Evolutionary conservation across 1,140 invertebrate species (phyloP).

Genomic region (Trichonephila inaurata): DNA sequence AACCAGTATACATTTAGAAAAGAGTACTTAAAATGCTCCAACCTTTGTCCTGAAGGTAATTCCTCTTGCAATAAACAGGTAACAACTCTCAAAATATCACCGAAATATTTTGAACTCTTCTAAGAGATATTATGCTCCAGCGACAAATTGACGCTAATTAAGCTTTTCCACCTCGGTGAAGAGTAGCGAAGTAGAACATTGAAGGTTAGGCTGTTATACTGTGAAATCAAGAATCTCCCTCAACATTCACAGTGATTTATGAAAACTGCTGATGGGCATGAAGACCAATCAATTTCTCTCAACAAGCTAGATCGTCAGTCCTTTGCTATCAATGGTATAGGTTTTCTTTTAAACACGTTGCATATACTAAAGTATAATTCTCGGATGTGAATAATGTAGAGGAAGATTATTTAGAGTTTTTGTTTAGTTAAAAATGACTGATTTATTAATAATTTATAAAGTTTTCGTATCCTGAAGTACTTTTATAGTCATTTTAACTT

Average conservation of each 20-base stretch:
- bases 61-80: slow-evolving; percentile 8
- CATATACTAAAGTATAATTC: no score
- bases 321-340: slow-evolving; percentile 12
- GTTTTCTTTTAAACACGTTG: not conserved
- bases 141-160: slow-evolving; percentile 35
- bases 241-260: slow-evolving; percentile 36
- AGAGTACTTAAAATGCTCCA: not conserved
- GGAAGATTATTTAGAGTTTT: no score
- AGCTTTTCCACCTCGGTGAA: not conserved
- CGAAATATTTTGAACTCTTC: not conserved
- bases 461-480: no score
- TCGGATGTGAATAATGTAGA: no score
- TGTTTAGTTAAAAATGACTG: no score
- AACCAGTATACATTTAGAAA: no score
- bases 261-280: slow-evolving; percentile 9
- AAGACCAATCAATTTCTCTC: slow-evolving; percentile 31
- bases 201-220: not conserved
- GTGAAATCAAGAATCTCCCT: not conserved
- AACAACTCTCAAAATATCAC: not conserved
- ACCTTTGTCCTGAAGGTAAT: slow-evolving; percentile 18
- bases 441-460: no score
- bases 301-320: slow-evolving; percentile 33
- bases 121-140: not conserved
- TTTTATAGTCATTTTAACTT: no score
- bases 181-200: not conserved